Base-by-base conservation (phyloP, 2,797 vertebrate species). In the Sebastolobus altivelis region DNA sequence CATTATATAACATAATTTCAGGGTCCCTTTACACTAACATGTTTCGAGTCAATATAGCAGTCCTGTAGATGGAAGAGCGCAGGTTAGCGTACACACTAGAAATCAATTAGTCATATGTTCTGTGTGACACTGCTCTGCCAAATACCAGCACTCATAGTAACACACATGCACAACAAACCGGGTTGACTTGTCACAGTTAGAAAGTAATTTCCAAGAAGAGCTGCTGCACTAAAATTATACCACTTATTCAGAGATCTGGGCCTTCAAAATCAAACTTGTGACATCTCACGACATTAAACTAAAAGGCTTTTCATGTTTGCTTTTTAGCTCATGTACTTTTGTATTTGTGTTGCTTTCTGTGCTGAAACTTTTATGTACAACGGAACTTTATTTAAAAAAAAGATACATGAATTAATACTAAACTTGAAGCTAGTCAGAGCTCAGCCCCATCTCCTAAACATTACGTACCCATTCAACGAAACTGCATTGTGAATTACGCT, bases 91-190 rank as follows among this genome's bases (percentile, higher is more conserved):
- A 10, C 79, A 91, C 67, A 80, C 84, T 70, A 82, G 71, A 91
- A 88, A 80, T 40, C 66, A 72, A 81, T 89, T 73, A 18, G 75
- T 89, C 88, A 87, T 61, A 54, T 14, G 59, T 65, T 25, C 63
- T n/a, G 72, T 67, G 79, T 93, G 73, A 56, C 89, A 90, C 73
- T 7, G 49, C 71, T 60, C 40, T 37, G 83, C 18, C 72, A 87
- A 87, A 93, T 92, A 81, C 83, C 80, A 82, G 70, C 83, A 76
- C 77, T 85, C 79, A 56, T 46, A 88, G 82, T 83, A 75, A 84
- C 80, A 88, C 81, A 81, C 43, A 77, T 49, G 16, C 80, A 75
- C 43, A 31, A 82, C 58, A 82, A 85, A 84, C 52, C 35, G 29
- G 63, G 72, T 33, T 33, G 56, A 58, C 54, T 58, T 1, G 2